phyloP scores from a whole-genome alignment of 2,888 invertebrate genomes.

The Coenonympha glycerion region DNA sequence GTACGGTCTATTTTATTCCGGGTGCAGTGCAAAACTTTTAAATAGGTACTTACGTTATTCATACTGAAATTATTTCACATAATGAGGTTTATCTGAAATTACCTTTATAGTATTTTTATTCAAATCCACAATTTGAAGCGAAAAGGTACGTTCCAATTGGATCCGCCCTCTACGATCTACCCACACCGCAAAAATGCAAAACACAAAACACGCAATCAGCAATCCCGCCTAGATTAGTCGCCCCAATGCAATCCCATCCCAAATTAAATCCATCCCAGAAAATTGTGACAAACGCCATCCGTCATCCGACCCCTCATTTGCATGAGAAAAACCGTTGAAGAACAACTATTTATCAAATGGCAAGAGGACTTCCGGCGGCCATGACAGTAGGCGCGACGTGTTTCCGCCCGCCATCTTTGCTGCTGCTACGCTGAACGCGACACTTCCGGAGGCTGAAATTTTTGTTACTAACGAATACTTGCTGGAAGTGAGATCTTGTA shows the following conservation, averaged over 20 bases:
- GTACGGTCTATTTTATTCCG: too few relatives aligned
- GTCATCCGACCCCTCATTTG: constrained; percentile 73
- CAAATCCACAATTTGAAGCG: constrained; percentile 11
- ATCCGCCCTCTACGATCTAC: constrained; percentile 20
- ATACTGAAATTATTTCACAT: not conserved
- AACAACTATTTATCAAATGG: constrained; percentile 77
- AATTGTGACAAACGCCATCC: constrained; percentile 73
- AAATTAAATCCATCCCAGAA: constrained; percentile 73
- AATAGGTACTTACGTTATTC: too few relatives aligned
- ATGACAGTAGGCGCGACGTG: constrained; percentile 71
- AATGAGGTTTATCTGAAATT: too few relatives aligned
- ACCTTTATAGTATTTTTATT: too few relatives aligned
- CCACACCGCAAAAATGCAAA: constrained; percentile 30
- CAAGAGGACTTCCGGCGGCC: constrained; percentile 69
- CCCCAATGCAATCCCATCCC: constrained; percentile 57
- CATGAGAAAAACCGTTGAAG: constrained; percentile 75
- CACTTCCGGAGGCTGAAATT: constrained; percentile 36
- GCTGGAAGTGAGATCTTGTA: constrained; percentile 29
- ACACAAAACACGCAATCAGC: constrained; percentile 44
- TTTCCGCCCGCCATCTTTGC: constrained; percentile 69
- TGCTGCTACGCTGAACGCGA: constrained; percentile 35
- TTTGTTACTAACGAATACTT: constrained; percentile 18
- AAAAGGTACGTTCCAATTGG: constrained; percentile 24
- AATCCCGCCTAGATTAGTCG: constrained; percentile 51
- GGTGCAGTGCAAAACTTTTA: too few relatives aligned